Percentiles rank a stretch among this genome's conserved stretches.
Evolutionary conservation across 2,888 invertebrate species (phyloP).

Genomic region (Busseola fusca): DNA sequence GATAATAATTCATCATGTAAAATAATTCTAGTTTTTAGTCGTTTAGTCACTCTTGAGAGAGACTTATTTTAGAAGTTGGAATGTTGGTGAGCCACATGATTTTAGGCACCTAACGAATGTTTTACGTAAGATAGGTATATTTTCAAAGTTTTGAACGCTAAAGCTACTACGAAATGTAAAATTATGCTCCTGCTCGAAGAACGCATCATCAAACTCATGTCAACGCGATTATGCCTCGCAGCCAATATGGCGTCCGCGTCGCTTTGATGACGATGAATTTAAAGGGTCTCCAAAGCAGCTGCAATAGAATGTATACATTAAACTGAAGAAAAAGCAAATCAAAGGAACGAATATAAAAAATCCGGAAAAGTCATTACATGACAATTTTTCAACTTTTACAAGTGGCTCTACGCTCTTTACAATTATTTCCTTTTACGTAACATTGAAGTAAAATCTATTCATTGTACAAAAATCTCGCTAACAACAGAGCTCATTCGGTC

Average conservation of each 20-base stretch:
- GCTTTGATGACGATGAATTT: conserved; percentile 12
- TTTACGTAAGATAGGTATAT: neutral
- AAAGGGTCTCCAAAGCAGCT: neutral
- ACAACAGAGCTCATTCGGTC: conserved; percentile 62
- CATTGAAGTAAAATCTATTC: conserved; percentile 41
- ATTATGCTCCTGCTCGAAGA: neutral
- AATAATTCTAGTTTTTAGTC: conserved; percentile 3
- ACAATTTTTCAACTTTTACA: conserved; percentile 6
- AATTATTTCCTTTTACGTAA: conserved; percentile 25
- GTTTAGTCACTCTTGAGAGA: neutral
- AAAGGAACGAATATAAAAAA: conserved; percentile 14
- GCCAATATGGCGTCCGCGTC: conserved; percentile 40
- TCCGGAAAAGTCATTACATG: conserved; percentile 4
- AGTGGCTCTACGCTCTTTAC: neutral
- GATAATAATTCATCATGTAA: conserved; percentile 15
- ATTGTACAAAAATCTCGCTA: conserved; percentile 51
- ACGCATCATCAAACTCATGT: conserved; percentile 13
- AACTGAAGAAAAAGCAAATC: conserved; percentile 13
- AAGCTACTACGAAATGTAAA: conserved; percentile 1
- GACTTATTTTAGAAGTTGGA: neutral
- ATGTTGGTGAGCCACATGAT: neutral
- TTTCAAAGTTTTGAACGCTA: conserved; percentile 6
- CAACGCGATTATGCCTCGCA: conserved; percentile 22
- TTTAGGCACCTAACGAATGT: neutral
- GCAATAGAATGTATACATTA: conserved; percentile 3